Conservation (phyloP, 2,113 vertebrate species). For the Strigops habroptila region DNA sequence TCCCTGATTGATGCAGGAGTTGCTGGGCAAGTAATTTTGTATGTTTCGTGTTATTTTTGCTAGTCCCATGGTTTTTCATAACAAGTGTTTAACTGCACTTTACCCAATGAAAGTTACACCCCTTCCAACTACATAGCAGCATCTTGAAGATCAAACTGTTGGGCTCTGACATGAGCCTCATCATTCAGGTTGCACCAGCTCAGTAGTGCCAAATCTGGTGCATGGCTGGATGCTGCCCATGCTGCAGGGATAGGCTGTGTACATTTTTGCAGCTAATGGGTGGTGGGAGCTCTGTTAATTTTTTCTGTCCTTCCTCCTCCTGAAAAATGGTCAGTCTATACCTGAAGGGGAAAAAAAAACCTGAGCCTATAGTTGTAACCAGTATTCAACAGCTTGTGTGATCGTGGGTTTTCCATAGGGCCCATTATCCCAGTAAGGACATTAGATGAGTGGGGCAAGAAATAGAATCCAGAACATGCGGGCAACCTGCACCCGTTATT, state of each 20-base stretch:
- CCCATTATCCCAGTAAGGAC: too few species aligned
- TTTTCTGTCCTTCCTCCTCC: not conserved
- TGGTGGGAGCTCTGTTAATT: not conserved
- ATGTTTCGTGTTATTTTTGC: not conserved
- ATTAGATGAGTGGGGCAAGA: not conserved
- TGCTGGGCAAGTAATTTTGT: not conserved
- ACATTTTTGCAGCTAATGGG: not conserved
- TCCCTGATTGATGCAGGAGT: not conserved
- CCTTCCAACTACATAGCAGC: not conserved
- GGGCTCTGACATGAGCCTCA: not conserved
- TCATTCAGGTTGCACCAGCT: not conserved
- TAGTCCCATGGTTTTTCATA: not conserved
- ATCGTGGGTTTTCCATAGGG: not conserved
- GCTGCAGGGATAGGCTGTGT: rapidly evolving
- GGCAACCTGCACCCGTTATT: not conserved
- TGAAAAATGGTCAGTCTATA: not conserved
- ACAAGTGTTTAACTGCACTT: not conserved
- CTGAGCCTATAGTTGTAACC: not conserved
- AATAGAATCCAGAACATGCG: not conserved
- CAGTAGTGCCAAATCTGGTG: rapidly evolving
- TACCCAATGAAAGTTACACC: not conserved
- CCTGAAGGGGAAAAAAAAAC: not conserved
- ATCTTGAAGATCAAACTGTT: not conserved
- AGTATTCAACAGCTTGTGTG: not conserved
- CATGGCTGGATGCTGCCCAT: not conserved